These are phyloP conservation scores for Anniella stebbinsi DNA, from an alignment of 2,797 vertebrate genomes.

Conservation along the genomic window DNA sequence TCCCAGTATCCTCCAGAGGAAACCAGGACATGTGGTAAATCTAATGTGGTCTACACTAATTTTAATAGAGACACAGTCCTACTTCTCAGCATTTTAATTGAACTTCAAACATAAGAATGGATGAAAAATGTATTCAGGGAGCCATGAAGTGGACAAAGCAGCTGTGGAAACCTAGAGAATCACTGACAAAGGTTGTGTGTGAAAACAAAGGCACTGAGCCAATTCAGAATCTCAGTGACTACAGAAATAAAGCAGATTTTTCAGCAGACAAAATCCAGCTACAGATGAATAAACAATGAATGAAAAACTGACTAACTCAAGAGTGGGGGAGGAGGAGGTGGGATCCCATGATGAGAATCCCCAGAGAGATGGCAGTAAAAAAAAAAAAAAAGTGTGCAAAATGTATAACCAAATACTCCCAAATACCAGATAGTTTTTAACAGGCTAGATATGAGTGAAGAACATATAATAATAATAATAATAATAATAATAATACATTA, in stretches of 20 bases:
- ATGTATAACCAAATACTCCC: conserved; percentile 52
- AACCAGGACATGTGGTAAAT: not conserved
- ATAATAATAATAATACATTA: no score
- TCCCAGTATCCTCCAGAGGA: not conserved
- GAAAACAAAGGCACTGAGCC: conserved; percentile 51
- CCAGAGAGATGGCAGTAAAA: conserved; percentile 55
- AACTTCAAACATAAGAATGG: not conserved
- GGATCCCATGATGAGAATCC: conserved; percentile 51
- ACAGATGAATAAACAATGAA: conserved; percentile 68
- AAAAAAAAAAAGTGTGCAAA: conserved; percentile 42
- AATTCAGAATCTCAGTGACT: conserved; percentile 60
- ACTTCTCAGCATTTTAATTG: not conserved
- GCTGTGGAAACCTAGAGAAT: conserved; percentile 54
- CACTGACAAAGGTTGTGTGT: conserved; percentile 55
- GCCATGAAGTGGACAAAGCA: conserved; percentile 52
- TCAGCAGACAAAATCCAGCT: conserved; percentile 63
- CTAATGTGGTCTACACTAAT: not conserved
- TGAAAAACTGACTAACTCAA: conserved; percentile 64
- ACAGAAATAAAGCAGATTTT: conserved; percentile 59
- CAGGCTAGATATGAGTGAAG: conserved; percentile 16
- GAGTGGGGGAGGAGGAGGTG: conserved; percentile 63
- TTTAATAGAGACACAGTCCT: not conserved
- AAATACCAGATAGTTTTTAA: conserved; percentile 28
- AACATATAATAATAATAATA: not conserved
- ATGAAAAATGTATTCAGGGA: not conserved